Conservation (phyloP, 2,888 invertebrate species). For the Drosophila atroscutellata region DNA sequence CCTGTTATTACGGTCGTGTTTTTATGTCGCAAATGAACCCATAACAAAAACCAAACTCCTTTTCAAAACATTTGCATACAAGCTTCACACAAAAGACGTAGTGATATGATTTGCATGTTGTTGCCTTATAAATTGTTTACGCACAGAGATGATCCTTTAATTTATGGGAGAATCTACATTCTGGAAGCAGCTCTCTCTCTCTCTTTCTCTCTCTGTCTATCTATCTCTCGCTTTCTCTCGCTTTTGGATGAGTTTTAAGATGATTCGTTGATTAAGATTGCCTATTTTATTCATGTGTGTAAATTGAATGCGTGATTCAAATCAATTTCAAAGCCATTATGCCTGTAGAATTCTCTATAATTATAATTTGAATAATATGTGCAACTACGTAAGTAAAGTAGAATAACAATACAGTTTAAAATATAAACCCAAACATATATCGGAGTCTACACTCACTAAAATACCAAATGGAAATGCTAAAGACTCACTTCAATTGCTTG, state of each 20-base stretch:
- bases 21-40: slow-evolving; percentile 44
- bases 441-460: too few relatives aligned
- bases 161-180: neutral
- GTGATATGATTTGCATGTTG: slow-evolving; percentile 8
- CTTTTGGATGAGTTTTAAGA: neutral
- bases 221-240: neutral
- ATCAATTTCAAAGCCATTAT: neutral
- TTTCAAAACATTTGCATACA: slow-evolving; percentile 14
- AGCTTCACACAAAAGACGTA: slow-evolving; percentile 6
- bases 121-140: slow-evolving; percentile 16
- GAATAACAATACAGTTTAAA: too few relatives aligned
- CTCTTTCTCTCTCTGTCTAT: slow-evolving; percentile 3
- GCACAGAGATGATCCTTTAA: slow-evolving; percentile 1
- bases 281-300: neutral
- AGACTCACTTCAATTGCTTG: neutral
- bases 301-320: neutral
- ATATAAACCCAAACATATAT: too few relatives aligned
- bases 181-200: neutral
- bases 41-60: slow-evolving; percentile 4
- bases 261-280: neutral
- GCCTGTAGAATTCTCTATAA: neutral
- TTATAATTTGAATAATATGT: neutral
- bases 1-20: slow-evolving; percentile 38
- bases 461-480: too few relatives aligned
- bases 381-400: neutral